These are phyloP conservation scores for Ceratotherium simum DNA, from an alignment of 2,113 vertebrate species.

Conservation along the genomic window DNA sequence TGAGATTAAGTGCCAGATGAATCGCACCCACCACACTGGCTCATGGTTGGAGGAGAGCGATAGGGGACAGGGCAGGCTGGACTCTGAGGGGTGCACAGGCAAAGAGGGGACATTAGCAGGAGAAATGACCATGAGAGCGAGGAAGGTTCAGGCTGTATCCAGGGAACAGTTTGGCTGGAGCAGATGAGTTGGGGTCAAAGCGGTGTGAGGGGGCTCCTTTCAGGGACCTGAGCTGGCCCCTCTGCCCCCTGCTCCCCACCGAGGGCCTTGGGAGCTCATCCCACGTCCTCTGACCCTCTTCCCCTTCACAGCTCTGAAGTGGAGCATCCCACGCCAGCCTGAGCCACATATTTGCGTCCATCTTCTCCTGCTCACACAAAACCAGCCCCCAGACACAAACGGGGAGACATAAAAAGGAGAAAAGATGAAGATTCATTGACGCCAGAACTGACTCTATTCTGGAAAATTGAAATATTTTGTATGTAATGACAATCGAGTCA, in stretches of 20 bases:
- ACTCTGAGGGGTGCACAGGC: neutral
- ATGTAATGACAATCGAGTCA: constrained; percentile 61
- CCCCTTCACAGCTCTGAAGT: accelerated
- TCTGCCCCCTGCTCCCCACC: accelerated
- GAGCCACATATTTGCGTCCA: neutral
- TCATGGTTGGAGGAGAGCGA: neutral
- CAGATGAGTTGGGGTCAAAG: neutral
- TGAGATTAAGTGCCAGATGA: neutral
- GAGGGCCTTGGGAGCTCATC: neutral
- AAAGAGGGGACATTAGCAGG: neutral
- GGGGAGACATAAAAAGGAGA: neutral
- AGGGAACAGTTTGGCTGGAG: neutral
- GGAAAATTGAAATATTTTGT: constrained; percentile 81
- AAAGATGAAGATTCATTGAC: constrained; percentile 61
- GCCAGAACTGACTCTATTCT: constrained; percentile 24
- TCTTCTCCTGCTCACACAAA: neutral
- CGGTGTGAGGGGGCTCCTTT: neutral
- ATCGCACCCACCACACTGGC: accelerated
- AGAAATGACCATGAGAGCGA: neutral
- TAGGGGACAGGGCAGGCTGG: neutral
- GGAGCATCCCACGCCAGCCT: neutral
- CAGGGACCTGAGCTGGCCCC: neutral
- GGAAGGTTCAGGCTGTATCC: neutral
- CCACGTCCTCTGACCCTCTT: neutral
- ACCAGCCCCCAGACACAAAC: constrained; percentile 55